Base-by-base conservation (phyloP, 2,888 invertebrate species). In the Nebria salina region DNA sequence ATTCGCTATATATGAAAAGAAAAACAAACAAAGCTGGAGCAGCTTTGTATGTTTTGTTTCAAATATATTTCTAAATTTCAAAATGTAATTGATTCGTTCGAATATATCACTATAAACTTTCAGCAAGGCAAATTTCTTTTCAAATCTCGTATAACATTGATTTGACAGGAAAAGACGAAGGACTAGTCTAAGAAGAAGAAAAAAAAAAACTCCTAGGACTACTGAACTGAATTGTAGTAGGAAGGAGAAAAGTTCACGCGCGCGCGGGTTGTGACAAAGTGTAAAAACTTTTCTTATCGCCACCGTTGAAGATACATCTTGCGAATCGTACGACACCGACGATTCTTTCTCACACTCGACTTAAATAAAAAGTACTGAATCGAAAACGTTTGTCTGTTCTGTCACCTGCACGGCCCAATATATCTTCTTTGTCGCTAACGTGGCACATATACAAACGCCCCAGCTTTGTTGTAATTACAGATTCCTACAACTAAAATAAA, bases 361-460 rank as follows among this genome's bases (percentile, higher is more conserved):
- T 64, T 70, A 75, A 64, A 80, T 80, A 75, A 75, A 80, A 75
- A 80, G 70, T 72, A 75, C 34, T 75, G 80, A 80, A 80, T 80
- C 80, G 80, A 80, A 80, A 80, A 74, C 80, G 75, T 80, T 75
- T 80, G 80, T 66, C 75, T 80, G 80, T 64, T 80, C 80, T 80
- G 72, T 80, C 80, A 80, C 80, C 75, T 75, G 75, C 80, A 80
- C 80, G 26, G 64, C 26, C 75, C 64, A 15, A 80, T 80, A 75
- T 68, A 80, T 80, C 80, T 80, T 75, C 41, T 72, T 80, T 64
- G 75, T 79, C 74, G 54, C 25, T 42, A 41, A 8, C 73, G 66
- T 25, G 66, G 9, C 26, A 54, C 13, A 54, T 68, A 68, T 8
- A 68, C 68, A 15, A 42, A 42, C 13, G 54, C 77, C n/a, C 7